These are phyloP conservation scores for Porites cylindrica DNA, from an alignment of 92 coral and sea anemone genomes.

Conservation along the genomic window DNA sequence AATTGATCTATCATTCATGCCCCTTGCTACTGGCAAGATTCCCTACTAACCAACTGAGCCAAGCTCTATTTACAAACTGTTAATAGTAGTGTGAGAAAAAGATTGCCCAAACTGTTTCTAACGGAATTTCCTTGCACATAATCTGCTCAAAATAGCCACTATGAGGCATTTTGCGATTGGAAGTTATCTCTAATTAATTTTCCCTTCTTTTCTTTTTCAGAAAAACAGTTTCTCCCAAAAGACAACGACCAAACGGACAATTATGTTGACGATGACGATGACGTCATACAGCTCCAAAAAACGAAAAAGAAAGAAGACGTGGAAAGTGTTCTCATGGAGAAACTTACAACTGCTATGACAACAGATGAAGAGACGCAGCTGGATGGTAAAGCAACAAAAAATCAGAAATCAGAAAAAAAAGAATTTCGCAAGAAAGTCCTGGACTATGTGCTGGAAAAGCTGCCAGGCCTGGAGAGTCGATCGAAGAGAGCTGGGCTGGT, in stretches of 20 bases:
- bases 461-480: constrained; percentile 46
- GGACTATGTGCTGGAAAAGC: constrained; percentile 41
- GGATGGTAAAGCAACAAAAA: constrained; percentile 33
- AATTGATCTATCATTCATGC: too few species aligned
- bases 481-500: constrained; percentile 50
- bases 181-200: neutral
- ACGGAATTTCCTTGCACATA: neutral
- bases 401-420: constrained; percentile 39
- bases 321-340: constrained; percentile 2
- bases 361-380: constrained; percentile 29
- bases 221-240: constrained; percentile 18
- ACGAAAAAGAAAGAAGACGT: neutral
- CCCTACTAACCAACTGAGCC: too few species aligned
- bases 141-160: neutral
- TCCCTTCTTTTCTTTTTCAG: constrained; percentile 1
- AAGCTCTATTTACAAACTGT: neutral
- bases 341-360: constrained; percentile 19
- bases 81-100: neutral
- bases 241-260: neutral
- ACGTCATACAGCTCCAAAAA: neutral
- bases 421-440: constrained; percentile 34
- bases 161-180: neutral
- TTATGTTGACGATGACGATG: constrained; percentile 22
- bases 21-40: too few species aligned
- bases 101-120: too few species aligned